Evolutionary conservation across 2,888 invertebrate genomes (phyloP).

Genomic region (Melipona bicolor): DNA sequence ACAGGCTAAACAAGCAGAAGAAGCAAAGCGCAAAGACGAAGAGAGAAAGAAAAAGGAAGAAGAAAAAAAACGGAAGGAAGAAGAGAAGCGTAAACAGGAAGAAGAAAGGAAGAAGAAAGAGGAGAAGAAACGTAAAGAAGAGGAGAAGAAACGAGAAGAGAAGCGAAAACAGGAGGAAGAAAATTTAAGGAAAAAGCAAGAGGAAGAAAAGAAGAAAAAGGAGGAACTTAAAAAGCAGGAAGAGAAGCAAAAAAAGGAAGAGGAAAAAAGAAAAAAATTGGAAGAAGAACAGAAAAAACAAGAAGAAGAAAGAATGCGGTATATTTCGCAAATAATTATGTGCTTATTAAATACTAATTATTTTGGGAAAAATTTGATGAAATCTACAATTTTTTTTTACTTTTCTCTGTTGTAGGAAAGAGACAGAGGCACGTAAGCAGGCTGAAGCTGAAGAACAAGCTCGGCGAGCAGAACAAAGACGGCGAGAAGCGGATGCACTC

Average conservation of each 20-base stretch:
- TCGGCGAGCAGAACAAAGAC: conserved; percentile 81
- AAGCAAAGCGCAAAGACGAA: conserved; percentile 84
- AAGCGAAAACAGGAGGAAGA: conserved; percentile 85
- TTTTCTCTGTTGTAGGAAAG: conserved; percentile 69
- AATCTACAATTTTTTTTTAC: not conserved
- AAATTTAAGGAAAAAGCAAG: conserved; percentile 84
- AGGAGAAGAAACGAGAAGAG: conserved; percentile 82
- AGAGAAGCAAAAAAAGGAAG: conserved; percentile 70
- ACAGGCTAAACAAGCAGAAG: conserved; percentile 75
- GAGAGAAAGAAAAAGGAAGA: conserved; percentile 85
- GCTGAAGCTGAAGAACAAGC: conserved; percentile 65
- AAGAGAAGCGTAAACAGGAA: conserved; percentile 85
- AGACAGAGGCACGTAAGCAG: conserved; percentile 76
- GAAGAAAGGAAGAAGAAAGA: conserved; percentile 86
- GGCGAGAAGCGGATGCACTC: conserved; percentile 84
- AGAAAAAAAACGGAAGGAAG: conserved; percentile 84
- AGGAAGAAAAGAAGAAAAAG: conserved; percentile 80
- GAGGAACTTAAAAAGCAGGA: conserved; percentile 79
- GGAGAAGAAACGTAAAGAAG: conserved; percentile 85
- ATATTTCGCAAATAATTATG: conserved; percentile 18
- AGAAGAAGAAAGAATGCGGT: conserved; percentile 80
- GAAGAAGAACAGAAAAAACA: conserved; percentile 81
- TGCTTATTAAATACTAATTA: conserved; percentile 13
- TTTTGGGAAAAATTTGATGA: not conserved
- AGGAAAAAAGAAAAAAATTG: conserved; percentile 84